Percentiles rank a stretch among this genome's conserved stretches.
These are phyloP conservation scores for Aselliscus stoliczkanus DNA, from an alignment of 2,797 vertebrate genomes.

Conservation along the genomic window DNA sequence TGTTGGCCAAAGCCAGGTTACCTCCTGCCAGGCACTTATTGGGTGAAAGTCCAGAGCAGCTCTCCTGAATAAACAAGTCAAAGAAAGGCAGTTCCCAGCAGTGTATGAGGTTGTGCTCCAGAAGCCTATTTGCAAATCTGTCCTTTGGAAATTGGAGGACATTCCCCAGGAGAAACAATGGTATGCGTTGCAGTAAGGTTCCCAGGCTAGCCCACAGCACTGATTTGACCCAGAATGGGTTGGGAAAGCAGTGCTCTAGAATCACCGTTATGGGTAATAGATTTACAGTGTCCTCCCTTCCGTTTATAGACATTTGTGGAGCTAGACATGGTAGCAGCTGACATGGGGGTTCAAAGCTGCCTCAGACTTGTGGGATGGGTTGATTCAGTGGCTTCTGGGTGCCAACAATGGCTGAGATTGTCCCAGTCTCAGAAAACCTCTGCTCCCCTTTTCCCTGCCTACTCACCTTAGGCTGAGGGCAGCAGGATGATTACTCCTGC, in stretches of 20 bases:
- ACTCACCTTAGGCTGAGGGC: not conserved
- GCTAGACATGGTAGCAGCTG: not conserved
- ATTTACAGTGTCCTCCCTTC: not conserved
- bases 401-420: not conserved
- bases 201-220: slow-evolving; percentile 30
- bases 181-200: slow-evolving; percentile 7
- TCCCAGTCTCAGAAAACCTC: not conserved
- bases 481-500: not conserved
- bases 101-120: slow-evolving; percentile 52
- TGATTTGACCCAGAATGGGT: not conserved
- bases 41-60: slow-evolving; percentile 71
- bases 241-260: not conserved
- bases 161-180: slow-evolving; percentile 14
- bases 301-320: not conserved
- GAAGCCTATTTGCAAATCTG: slow-evolving; percentile 51
- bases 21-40: slow-evolving; percentile 64
- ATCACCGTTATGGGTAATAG: not conserved
- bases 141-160: slow-evolving; percentile 63
- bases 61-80: slow-evolving; percentile 68
- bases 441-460: not conserved
- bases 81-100: slow-evolving; percentile 71
- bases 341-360: not conserved
- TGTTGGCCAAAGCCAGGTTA: slow-evolving; percentile 42
- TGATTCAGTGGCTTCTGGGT: not conserved
- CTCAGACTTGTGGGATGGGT: not conserved